A percentile compares a stretch with the other conserved stretches of the same genome.
These are phyloP conservation scores for Xiphophorus hellerii DNA, from an alignment of 2,113 vertebrate genomes.

Conservation along the genomic window DNA sequence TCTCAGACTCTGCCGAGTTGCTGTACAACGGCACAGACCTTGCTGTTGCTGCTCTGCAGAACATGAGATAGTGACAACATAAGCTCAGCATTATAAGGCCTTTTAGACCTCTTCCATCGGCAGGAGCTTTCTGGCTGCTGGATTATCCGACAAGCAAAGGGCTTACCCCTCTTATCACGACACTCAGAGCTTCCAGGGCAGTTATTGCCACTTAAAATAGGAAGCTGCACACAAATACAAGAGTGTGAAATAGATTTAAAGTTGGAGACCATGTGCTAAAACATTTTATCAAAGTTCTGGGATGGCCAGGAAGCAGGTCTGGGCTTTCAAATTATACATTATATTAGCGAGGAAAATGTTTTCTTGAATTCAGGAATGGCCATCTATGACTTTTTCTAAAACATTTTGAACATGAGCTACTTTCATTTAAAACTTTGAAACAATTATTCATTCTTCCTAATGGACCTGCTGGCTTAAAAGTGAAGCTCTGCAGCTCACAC, in stretches of 20 bases:
- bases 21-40: slow-evolving; percentile 50
- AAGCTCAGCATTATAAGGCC: slow-evolving; percentile 80
- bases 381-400: too few species aligned
- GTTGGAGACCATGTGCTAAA: slow-evolving; percentile 23
- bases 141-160: slow-evolving; percentile 81
- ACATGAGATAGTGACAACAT: slow-evolving; percentile 80
- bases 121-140: slow-evolving; percentile 77
- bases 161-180: slow-evolving; percentile 75
- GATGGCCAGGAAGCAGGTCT: background rate
- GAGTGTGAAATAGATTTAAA: slow-evolving; percentile 27
- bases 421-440: too few species aligned
- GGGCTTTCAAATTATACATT: background rate
- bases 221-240: slow-evolving; percentile 23
- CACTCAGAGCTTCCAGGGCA: slow-evolving; percentile 61
- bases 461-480: too few species aligned
- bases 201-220: slow-evolving; percentile 70
- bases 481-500: too few species aligned
- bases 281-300: slow-evolving; percentile 11
- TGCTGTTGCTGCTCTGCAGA: slow-evolving; percentile 56
- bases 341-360: too few species aligned
- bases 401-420: too few species aligned
- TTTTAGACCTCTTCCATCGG: slow-evolving; percentile 81
- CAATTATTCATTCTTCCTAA: too few species aligned
- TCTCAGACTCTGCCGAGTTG: slow-evolving; percentile 55
- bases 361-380: too few species aligned